Evolutionary conservation across 2,797 vertebrate genomes (phyloP).

Genomic region (Rhadinocentrus ornatus): DNA sequence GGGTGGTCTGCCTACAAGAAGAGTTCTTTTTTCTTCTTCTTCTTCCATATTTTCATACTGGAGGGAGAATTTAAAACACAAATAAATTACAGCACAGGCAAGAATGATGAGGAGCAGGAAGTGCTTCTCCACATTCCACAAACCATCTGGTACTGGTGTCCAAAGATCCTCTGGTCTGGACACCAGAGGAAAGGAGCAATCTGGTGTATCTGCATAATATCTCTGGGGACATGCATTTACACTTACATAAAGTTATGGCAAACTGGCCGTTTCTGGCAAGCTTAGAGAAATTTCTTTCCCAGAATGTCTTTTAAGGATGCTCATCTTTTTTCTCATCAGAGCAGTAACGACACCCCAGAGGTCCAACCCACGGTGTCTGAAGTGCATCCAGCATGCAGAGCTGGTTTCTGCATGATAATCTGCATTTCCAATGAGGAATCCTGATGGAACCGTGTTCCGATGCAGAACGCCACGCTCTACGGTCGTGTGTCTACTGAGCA

Average conservation of each 20-base stretch:
- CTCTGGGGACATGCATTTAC: slow-evolving; percentile 31
- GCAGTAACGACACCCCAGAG: slow-evolving; percentile 60
- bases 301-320: slow-evolving; percentile 29
- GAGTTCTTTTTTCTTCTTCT: slow-evolving; percentile 27
- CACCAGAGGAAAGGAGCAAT: slow-evolving; percentile 22
- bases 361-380: slow-evolving; percentile 51
- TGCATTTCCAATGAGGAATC: slow-evolving; percentile 53
- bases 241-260: slow-evolving; percentile 51
- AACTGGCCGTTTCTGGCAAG: slow-evolving; percentile 56
- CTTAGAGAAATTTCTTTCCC: slow-evolving; percentile 60
- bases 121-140: slow-evolving; percentile 50
- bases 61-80: slow-evolving; percentile 38
- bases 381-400: slow-evolving; percentile 57
- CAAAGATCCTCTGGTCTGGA: slow-evolving; percentile 44
- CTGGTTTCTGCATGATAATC: slow-evolving; percentile 64
- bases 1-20: slow-evolving; percentile 50
- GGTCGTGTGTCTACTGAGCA: background rate
- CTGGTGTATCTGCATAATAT: slow-evolving; percentile 37
- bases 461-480: background rate
- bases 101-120: slow-evolving; percentile 57
- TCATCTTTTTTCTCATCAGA: slow-evolving; percentile 64
- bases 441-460: slow-evolving; percentile 21
- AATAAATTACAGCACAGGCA: slow-evolving; percentile 48
- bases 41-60: slow-evolving; percentile 39
- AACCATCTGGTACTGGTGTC: slow-evolving; percentile 49